These are phyloP conservation scores for Tympanoctomys barrerae DNA, from an alignment of 2,797 vertebrate species.

Conservation along the genomic window DNA sequence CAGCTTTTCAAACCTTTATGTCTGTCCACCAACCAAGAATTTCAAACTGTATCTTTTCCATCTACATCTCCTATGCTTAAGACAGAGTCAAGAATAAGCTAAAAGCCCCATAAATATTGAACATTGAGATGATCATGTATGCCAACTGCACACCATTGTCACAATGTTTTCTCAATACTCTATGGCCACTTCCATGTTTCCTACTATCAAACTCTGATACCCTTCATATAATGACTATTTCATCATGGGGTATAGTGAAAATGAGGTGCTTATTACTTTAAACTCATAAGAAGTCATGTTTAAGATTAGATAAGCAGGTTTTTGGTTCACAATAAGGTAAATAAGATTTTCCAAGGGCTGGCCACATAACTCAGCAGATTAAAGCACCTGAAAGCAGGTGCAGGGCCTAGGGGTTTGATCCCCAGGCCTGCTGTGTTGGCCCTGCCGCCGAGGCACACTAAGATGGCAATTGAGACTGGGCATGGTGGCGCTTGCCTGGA, in stretches of 20 bases:
- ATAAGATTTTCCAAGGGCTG: not conserved
- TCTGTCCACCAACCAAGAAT: not conserved
- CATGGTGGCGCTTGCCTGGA: too few species aligned
- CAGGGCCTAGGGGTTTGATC: too few species aligned
- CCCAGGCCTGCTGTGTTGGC: too few species aligned
- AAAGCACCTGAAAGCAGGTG: too few species aligned
- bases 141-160: not conserved
- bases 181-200: not conserved
- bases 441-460: too few species aligned
- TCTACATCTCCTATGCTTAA: not conserved
- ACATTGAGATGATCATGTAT: not conserved
- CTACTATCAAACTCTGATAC: conserved; percentile 32
- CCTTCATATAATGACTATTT: not conserved
- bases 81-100: not conserved
- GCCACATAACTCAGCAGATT: too few species aligned
- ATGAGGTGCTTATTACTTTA: not conserved
- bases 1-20: not conserved
- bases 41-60: not conserved
- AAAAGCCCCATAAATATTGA: not conserved
- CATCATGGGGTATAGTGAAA: not conserved
- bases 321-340: not conserved
- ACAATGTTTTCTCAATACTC: not conserved
- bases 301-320: not conserved
- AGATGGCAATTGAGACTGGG: too few species aligned
- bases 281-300: not conserved